Evolutionary conservation across 2,797 vertebrate species (phyloP).

Genomic region (Sebastes elongatus): DNA sequence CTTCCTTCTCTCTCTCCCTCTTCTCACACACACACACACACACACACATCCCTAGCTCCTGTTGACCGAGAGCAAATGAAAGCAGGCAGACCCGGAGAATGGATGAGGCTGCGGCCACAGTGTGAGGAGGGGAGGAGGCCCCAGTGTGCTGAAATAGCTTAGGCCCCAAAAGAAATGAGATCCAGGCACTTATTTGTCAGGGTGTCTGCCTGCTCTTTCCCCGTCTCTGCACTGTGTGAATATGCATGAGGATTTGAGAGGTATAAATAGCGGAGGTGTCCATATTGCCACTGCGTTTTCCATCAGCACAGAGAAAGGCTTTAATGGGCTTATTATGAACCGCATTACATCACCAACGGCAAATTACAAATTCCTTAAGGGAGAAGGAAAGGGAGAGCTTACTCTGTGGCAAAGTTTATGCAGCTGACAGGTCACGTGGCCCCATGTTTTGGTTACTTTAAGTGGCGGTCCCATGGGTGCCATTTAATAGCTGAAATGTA

Average conservation of each 20-base stretch:
- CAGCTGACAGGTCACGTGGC: conserved; percentile 50
- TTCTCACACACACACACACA: conserved; percentile 9
- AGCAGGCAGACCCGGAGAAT: conserved; percentile 67
- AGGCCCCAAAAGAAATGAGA: conserved; percentile 83
- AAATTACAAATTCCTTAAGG: conserved; percentile 82
- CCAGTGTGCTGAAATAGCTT: conserved; percentile 78
- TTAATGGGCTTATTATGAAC: conserved; percentile 88
- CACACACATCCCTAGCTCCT: conserved; percentile 30
- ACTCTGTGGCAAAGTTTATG: conserved; percentile 64
- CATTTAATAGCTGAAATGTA: conserved; percentile 9
- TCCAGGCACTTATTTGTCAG: conserved; percentile 86
- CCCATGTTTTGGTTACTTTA: conserved; percentile 33
- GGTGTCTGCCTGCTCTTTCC: conserved; percentile 82
- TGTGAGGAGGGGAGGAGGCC: conserved; percentile 72
- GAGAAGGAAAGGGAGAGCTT: conserved; percentile 61
- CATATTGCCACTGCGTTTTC: conserved; percentile 85
- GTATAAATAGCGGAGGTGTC: conserved; percentile 90
- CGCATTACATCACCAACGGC: conserved; percentile 86
- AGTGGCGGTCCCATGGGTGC: conserved; percentile 14
- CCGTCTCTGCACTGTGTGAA: conserved; percentile 81
- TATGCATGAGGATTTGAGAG: conserved; percentile 90
- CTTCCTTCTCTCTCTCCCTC: conserved; percentile 5
- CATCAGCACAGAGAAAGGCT: conserved; percentile 85
- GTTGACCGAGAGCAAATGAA: conserved; percentile 72
- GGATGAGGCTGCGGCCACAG: conserved; percentile 67